phyloP scores from a whole-genome alignment of 2,113 vertebrate species.

The Cettia cetti region DNA sequence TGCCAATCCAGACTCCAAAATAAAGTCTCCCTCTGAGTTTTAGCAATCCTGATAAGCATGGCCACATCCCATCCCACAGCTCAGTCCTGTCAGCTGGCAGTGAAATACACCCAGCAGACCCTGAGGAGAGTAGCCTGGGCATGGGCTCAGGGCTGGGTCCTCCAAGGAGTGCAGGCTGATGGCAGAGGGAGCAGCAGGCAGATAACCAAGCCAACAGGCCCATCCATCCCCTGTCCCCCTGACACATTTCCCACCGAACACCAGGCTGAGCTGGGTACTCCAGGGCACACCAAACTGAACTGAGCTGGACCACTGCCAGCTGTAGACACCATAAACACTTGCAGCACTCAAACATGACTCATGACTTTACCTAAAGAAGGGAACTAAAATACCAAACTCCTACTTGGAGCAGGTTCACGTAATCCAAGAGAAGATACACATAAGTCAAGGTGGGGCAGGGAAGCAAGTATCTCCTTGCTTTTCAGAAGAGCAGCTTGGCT shows the following conservation, averaged over 20 bases:
- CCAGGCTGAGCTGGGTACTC: background rate
- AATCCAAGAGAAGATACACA: background rate
- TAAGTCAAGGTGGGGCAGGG: background rate
- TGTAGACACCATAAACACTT: background rate
- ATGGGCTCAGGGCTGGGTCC: background rate
- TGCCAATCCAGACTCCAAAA: background rate
- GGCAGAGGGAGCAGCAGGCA: background rate
- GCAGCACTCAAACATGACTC: background rate
- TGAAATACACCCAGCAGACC: accelerated
- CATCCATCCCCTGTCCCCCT: accelerated
- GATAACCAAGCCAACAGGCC: background rate
- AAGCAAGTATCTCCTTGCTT: background rate
- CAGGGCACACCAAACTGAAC: background rate
- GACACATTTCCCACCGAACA: accelerated
- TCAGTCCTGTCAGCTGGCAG: too few species aligned
- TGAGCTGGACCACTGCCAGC: accelerated
- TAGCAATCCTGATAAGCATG: background rate
- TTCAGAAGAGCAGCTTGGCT: background rate
- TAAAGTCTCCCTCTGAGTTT: background rate
- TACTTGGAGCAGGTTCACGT: background rate
- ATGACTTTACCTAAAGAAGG: background rate
- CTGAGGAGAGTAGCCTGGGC: background rate
- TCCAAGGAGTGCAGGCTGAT: background rate
- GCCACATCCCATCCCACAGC: background rate
- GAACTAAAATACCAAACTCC: background rate